Evolutionary conservation across 2,113 vertebrate genomes (phyloP), one percentile per base, ranked within the genome.

Genomic region (Machaerirhynchus nigripectus): DNA sequence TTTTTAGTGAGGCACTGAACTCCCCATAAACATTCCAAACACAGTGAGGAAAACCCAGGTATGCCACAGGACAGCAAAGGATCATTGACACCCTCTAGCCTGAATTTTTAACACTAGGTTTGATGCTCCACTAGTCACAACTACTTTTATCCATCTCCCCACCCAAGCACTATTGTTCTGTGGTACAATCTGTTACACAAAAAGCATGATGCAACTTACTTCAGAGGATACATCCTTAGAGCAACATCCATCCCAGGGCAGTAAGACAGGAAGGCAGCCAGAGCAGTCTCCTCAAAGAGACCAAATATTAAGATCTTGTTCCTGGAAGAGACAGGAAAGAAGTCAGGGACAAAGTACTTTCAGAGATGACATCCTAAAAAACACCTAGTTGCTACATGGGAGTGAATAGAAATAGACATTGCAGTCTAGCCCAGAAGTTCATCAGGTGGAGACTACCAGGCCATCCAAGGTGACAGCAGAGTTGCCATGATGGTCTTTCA

Each of bases 241-340:
- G 98, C 98, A 7, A 98, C 97, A n/a, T 98, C 98, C 98, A 98
- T 98, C 7, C 98, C 98, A n/a, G 98, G 98, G 84, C 98, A 98
- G 95, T 98, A 98, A 50, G 98, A 98, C 16, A 98, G 97, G 96
- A 98, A 98, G 35, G 98, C 98, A 86, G 98, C 98, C 33, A 98
- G 92, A 42, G 98, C 98, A 21, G 98, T 98, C 97, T 98, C 98
- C 93, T 98, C 98, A 76, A 98, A 98, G 91, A 98, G 98, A 70
- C 98, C 98, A 92, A 98, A 98, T 91, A 98, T 98, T 50, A 98
- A 95, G 96, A 98, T 98, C 96, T 98, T 98, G 95, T 98, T 98
- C 97, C 98, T 98, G 84, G 68, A 23, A 94, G 68, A 93, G 50
- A 57, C 4, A 63, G 26, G 65, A 89, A 64, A 59, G 49, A 28